A percentile compares a stretch with the other conserved stretches of the same genome.
Conservation (phyloP, 2,113 vertebrate species). For the Microcebus lehilahytsara region DNA sequence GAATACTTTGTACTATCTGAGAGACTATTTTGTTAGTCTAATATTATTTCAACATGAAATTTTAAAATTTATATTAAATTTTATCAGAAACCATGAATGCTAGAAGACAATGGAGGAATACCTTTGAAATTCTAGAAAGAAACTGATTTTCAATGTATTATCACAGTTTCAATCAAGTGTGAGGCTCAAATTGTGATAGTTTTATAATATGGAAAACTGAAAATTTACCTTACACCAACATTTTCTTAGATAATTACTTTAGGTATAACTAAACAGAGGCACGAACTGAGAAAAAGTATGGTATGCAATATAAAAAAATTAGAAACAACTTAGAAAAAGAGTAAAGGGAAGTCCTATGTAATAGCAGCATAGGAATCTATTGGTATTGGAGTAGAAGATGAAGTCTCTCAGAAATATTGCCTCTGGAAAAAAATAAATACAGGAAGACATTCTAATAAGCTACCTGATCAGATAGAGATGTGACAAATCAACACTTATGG, state of each 20-base stretch:
- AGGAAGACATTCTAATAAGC: neutral
- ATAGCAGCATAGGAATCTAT: neutral
- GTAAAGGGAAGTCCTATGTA: neutral
- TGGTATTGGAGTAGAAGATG: neutral
- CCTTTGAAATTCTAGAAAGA: neutral
- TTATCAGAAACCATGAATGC: neutral
- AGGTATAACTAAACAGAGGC: neutral
- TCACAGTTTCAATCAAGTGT: neutral
- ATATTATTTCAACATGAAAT: neutral
- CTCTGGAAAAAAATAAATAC: neutral
- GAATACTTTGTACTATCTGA: neutral
- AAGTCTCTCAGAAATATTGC: neutral
- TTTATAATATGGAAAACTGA: neutral
- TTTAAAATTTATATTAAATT: neutral
- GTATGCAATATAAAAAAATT: neutral
- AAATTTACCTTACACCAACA: neutral
- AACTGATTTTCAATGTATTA: neutral
- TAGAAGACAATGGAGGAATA: neutral
- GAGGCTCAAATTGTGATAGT: neutral
- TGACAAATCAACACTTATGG: neutral
- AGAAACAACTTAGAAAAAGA: neutral
- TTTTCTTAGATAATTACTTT: neutral
- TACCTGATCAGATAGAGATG: neutral
- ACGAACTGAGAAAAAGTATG: neutral
- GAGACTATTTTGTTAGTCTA: neutral